Base-by-base conservation (phyloP, 2,888 invertebrate genomes). In the Leptinotarsa juncta region DNA sequence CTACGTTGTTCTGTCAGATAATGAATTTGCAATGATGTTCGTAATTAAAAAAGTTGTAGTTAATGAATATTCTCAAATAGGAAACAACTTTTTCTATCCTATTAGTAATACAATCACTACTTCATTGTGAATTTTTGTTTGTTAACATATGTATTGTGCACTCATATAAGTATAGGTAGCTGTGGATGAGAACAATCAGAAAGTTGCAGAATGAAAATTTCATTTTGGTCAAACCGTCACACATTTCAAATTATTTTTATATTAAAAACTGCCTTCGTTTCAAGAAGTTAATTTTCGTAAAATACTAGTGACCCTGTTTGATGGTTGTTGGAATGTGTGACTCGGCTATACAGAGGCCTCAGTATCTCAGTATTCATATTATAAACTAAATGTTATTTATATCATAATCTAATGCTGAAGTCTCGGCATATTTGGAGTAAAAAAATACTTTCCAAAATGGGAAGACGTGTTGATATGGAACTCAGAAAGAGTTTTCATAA, bases 391-490 rank as follows among this genome's bases (percentile, higher is more conserved):
- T 62, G 62, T 62, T 69, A 71, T 65, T 68, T 74, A 71, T 67
- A 74, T 70, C 66, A 70, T 67, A 65, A 67, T 70, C 74, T 68
- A 71, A 70, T 69, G 67, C 71, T 73, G 76, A 73, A 73, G 75
- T 73, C 71, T 73, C 70, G 72, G 76, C 68, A 67, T 73, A 73
- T 60, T 71, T 65, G 26, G 49, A 73, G 73, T 71, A 75, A 78
- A 77, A 75, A 78, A 69, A 72, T 77, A 77, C 57, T 74, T 74
- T 79, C 75, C 76, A 75, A 80, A 80, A 81, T 82, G 81, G 83
- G 83, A 83, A 83, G 83, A 83, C 83, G 81, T 80, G 83, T 82
- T 84, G 84, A 85, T 84, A 85, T 85, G 84, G 81, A 82, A 82
- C 81, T 81, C 80, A 81, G 76, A 78, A 49, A 80, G 82, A 81